phyloP scores from a whole-genome alignment of 2,888 invertebrate species.

The Eristalis intricaria region DNA sequence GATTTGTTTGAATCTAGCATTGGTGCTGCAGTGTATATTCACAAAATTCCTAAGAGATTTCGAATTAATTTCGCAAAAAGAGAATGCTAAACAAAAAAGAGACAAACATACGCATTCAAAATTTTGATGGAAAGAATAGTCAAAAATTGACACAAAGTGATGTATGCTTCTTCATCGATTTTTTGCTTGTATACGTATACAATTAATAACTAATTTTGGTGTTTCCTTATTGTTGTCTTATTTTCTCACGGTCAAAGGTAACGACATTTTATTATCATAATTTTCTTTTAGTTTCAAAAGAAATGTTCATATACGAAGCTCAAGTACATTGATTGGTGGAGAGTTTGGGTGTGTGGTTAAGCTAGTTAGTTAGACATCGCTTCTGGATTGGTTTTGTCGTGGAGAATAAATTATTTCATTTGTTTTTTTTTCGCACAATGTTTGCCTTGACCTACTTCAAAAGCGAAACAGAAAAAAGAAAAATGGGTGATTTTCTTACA shows the following conservation, averaged over 20 bases:
- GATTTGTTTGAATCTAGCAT: conserved; percentile 14
- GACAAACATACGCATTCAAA: background rate
- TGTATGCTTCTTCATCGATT: background rate
- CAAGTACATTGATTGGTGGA: background rate
- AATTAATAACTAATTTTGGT: conserved; percentile 50
- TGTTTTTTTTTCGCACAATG: conserved; percentile 46
- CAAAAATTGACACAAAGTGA: background rate
- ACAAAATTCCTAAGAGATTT: background rate
- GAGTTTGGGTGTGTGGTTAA: background rate
- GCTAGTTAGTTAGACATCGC: too few relatives aligned
- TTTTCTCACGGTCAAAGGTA: background rate
- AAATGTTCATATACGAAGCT: background rate
- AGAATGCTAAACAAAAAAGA: background rate
- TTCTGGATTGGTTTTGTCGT: too few relatives aligned
- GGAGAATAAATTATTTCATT: conserved; percentile 11
- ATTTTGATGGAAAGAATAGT: background rate
- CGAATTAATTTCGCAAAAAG: background rate
- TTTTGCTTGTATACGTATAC: conserved; percentile 69
- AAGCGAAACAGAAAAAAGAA: conserved; percentile 21
- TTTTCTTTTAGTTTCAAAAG: background rate
- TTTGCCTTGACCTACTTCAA: conserved; percentile 54
- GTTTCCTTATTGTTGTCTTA: conserved; percentile 73
- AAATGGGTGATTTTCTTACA: conserved; percentile 4
- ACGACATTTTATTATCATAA: conserved; percentile 29
- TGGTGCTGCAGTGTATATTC: background rate